A percentile compares a stretch with the other conserved stretches of the same genome.
Evolutionary conservation across 2,888 invertebrate genomes (phyloP).

Genomic region (Drosophila leonis): DNA sequence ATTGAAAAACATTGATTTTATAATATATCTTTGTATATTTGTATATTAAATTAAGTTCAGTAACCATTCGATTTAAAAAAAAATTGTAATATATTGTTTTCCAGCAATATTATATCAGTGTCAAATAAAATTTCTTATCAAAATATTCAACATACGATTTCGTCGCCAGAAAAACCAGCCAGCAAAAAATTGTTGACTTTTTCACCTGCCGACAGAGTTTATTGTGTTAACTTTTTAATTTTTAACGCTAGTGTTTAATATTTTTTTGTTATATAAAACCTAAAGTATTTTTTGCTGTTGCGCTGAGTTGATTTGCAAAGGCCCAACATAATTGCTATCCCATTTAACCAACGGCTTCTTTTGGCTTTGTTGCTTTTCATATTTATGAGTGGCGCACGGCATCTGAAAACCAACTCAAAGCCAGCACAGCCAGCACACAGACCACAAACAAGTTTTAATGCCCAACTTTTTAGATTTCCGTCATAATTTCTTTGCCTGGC

Average conservation of each 20-base stretch:
- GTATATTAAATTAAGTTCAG: not conserved
- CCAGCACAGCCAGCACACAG: constrained; percentile 52
- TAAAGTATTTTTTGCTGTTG: constrained; percentile 4
- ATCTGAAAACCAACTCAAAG: constrained; percentile 42
- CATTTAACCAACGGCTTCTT: constrained; percentile 59
- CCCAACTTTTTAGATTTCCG: constrained; percentile 80
- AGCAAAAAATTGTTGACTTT: not conserved
- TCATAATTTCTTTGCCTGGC: constrained; percentile 76
- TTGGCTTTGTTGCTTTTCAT: constrained; percentile 62
- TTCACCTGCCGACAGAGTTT: constrained; percentile 2
- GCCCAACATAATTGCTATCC: constrained; percentile 63
- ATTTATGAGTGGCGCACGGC: constrained; percentile 61
- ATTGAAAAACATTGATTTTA: too few relatives aligned
- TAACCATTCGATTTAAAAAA: too few relatives aligned
- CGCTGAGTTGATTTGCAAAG: constrained; percentile 2
- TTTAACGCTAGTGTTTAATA: not conserved
- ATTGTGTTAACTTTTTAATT: constrained; percentile 4
- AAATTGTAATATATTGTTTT: not conserved
- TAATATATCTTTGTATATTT: not conserved
- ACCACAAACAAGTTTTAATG: constrained; percentile 79
- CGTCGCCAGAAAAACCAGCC: not conserved
- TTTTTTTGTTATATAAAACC: constrained; percentile 1
- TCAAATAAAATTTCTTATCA: not conserved
- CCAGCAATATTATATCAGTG: not conserved
- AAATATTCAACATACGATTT: not conserved